phyloP scores from a whole-genome alignment of 2,113 vertebrate species.

The Phylloscopus trochiloides region DNA sequence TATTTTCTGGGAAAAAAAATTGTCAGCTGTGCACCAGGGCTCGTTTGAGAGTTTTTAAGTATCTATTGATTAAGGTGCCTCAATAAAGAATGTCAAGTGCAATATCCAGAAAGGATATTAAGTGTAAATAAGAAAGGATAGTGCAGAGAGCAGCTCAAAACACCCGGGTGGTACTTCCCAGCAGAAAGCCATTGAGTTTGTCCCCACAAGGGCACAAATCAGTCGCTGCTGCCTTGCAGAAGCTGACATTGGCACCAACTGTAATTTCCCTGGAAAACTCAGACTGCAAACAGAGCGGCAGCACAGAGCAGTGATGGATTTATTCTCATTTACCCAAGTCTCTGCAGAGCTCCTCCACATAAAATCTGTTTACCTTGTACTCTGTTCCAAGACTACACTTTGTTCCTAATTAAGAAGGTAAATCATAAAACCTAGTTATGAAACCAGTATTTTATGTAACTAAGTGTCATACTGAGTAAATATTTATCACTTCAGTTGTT shows the following conservation, averaged over 20 bases:
- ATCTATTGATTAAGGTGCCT: neutral
- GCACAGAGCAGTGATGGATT: neutral
- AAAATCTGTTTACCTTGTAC: neutral
- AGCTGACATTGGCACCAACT: rapidly evolving
- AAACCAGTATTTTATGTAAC: conserved; percentile 24
- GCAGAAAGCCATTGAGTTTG: neutral
- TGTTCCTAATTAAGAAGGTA: conserved; percentile 34
- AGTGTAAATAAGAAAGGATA: neutral
- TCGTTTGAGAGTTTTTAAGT: neutral
- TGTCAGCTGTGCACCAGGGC: neutral
- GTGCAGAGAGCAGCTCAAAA: neutral
- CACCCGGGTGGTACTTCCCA: neutral
- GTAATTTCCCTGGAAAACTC: rapidly evolving
- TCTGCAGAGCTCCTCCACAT: neutral
- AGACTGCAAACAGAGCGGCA: neutral
- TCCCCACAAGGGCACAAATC: neutral
- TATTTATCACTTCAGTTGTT: neutral
- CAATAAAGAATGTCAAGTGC: neutral
- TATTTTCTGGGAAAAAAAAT: neutral
- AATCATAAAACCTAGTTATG: conserved; percentile 28
- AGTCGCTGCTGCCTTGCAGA: rapidly evolving
- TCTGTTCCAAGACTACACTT: neutral
- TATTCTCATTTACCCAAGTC: neutral
- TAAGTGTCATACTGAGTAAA: neutral
- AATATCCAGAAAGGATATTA: neutral